phyloP scores from a whole-genome alignment of 2,888 invertebrate species.

The Zygogramma bicolorata region DNA sequence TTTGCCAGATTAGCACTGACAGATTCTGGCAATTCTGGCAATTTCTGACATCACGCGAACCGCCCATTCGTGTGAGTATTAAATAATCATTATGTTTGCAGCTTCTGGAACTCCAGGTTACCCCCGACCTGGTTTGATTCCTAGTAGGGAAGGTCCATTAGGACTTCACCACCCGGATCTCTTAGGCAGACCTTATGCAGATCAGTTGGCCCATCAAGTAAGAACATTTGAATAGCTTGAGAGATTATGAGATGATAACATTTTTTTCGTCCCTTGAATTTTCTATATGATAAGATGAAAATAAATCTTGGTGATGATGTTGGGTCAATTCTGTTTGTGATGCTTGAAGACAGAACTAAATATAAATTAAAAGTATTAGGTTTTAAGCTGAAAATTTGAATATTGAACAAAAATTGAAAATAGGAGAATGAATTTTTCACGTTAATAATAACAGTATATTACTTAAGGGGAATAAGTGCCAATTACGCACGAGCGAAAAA shows the following conservation, averaged over 20 bases:
- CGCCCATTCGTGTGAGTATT: background rate
- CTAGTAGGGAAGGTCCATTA: constrained; percentile 72
- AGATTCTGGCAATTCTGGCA: no score
- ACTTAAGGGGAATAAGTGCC: no score
- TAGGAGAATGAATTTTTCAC: background rate
- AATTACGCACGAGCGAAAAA: no score
- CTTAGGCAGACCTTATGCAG: constrained; percentile 84
- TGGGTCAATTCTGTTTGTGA: background rate
- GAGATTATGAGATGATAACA: no score
- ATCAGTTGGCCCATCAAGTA: constrained; percentile 82
- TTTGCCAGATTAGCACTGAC: no score
- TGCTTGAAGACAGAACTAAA: background rate
- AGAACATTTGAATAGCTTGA: constrained; percentile 36
- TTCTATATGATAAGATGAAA: background rate
- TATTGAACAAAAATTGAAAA: background rate
- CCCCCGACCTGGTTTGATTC: constrained; percentile 73
- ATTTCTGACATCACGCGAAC: no score
- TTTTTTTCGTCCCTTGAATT: background rate
- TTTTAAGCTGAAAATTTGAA: background rate
- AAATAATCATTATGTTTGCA: constrained; percentile 46
- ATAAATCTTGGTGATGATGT: background rate
- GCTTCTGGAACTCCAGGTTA: constrained; percentile 71
- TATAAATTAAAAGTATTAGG: background rate
- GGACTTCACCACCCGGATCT: constrained; percentile 83
- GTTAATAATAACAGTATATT: no score